Evolutionary conservation across 2,888 invertebrate species (phyloP), one percentile per base, ranked within the genome.

Genomic region (Stictocephala bisonia): DNA sequence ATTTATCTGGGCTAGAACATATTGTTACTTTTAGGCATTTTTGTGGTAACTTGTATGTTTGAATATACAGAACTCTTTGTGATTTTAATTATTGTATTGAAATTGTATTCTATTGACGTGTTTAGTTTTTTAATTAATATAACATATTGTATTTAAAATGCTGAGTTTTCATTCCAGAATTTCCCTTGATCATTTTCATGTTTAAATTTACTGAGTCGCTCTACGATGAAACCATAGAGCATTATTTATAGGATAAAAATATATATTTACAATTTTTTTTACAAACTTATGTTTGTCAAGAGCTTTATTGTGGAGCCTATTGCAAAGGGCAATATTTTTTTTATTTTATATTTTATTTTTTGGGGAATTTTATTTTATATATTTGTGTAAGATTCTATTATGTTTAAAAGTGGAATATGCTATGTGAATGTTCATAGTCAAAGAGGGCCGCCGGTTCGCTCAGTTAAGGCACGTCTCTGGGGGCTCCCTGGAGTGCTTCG

Each of bases 41-140:
- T 60, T 60, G 35, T 31, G 35, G 13, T 60, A 60, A 60, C 35
- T 60, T 60, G 60, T 60, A 60, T 60, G 60, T 60, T 35, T 60
- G 35, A 60, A 31, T 60, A 60, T 29, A 20, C 60, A n/a, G 24
- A 51, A 26, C 51, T 51, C 51, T 51, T 51, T 51, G 24, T 51
- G 26, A 51, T 51, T 51, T 51, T 51, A 51, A 51, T 51, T 51
- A 51, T 51, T 51, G 51, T 51, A 51, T 51, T 51, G 51, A 51
- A 51, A 51, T 51, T 51, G 51, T 27, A 51, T 51, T 51, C 26
- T 51, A 51, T 51, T 51, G 51, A 24, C 51, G n/a, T n/a, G n/a
- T n/a, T n/a, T n/a, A n/a, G n/a, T n/a, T n/a, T 48, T 48, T 48
- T 22, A 48, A 48, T 48, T 48, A 48, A 48, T 48, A 48, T 48